These are phyloP conservation scores for Sebastes matsubarae DNA, from an alignment of 2,797 vertebrate genomes.

Conservation along the genomic window DNA sequence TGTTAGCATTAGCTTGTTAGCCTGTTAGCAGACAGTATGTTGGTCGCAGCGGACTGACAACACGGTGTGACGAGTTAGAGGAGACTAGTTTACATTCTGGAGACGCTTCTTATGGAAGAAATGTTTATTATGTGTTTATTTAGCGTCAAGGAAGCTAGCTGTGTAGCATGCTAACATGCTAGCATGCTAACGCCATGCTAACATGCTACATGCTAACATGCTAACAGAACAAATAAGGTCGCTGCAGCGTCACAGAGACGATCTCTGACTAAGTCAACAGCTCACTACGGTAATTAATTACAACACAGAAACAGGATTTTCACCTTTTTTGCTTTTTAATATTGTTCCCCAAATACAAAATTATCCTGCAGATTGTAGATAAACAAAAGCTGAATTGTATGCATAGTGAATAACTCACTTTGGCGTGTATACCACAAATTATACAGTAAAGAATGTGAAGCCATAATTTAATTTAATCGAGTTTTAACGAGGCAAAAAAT, in stretches of 20 bases:
- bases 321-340: not conserved
- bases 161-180: no score
- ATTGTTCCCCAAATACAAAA: not conserved
- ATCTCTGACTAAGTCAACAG: constrained; percentile 17
- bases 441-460: not conserved
- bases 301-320: not conserved
- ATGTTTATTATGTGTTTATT: not conserved
- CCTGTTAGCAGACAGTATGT: constrained; percentile 1
- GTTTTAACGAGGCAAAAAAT: not conserved
- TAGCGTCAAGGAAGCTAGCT: not conserved
- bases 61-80: not conserved
- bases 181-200: no score
- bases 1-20: constrained; percentile 56
- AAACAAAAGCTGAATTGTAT: not conserved
- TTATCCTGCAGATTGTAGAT: not conserved
- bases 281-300: not conserved
- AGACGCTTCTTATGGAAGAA: not conserved
- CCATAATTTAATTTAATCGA: not conserved
- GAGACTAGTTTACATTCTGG: not conserved
- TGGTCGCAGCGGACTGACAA: constrained; percentile 49
- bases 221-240: constrained; percentile 51
- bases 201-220: no score
- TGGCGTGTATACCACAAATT: not conserved
- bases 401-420: not conserved
- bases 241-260: constrained; percentile 28